A percentile compares a stretch with the other conserved stretches of the same genome.
Conservation (phyloP, 2,113 vertebrate species). For the Glaucomys volans region DNA sequence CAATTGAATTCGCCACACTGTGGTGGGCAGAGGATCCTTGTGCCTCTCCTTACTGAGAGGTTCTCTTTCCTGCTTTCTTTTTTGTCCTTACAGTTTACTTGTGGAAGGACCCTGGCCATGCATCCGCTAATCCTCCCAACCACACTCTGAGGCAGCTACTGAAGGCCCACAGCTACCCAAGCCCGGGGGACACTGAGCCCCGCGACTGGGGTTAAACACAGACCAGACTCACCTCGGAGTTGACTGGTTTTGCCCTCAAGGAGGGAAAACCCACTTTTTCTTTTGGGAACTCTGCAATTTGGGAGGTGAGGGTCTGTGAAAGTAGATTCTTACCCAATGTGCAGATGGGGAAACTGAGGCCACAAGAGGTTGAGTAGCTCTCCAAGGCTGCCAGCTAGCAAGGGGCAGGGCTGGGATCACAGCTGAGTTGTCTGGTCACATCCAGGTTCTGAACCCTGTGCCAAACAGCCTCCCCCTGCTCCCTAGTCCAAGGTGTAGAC, state of each 20-base stretch:
- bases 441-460: fast-evolving
- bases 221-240: too few species aligned
- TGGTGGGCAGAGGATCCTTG: not conserved
- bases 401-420: fast-evolving
- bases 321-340: not conserved
- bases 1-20: not conserved
- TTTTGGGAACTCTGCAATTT: not conserved
- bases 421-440: fast-evolving
- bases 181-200: not conserved
- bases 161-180: fast-evolving
- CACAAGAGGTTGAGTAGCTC: fast-evolving
- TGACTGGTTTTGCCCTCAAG: not conserved
- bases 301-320: not conserved
- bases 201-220: not conserved
- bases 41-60: not conserved
- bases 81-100: not conserved
- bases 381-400: not conserved
- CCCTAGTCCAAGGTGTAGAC: fast-evolving
- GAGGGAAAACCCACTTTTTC: not conserved
- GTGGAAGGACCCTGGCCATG: not conserved
- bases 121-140: not conserved
- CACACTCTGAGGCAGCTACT: not conserved
- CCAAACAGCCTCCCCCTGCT: too few species aligned
- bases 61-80: not conserved
- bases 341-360: not conserved